Conservation (phyloP, 2,888 invertebrate species). For the Zaprionus lineosus region DNA sequence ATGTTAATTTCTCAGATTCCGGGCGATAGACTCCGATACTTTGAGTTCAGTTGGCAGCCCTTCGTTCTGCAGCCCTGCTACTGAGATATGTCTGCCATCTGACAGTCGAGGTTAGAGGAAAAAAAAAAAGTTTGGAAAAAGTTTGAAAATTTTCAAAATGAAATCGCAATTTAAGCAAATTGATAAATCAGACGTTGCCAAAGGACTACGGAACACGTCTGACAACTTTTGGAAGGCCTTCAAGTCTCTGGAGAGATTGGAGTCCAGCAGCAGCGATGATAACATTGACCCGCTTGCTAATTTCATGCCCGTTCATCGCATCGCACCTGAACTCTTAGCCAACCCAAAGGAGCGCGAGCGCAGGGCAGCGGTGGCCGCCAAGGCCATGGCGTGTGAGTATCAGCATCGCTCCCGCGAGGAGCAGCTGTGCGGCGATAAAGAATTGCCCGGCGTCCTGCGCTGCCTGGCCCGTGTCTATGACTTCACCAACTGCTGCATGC, state of each 20-base stretch:
- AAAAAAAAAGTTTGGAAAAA: too few relatives aligned
- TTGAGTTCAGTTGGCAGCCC: not conserved
- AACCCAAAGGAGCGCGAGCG: not conserved
- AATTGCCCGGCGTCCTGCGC: constrained; percentile 11
- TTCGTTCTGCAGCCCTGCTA: not conserved
- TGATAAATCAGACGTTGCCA: too few relatives aligned
- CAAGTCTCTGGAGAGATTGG: not conserved
- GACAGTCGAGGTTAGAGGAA: too few relatives aligned
- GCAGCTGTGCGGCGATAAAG: constrained; percentile 25
- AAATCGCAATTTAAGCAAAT: too few relatives aligned
- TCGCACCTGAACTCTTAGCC: too few relatives aligned
- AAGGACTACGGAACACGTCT: too few relatives aligned
- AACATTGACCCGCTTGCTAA: not conserved
- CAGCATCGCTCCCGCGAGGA: not conserved
- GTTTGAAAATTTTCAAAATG: too few relatives aligned
- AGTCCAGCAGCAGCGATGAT: not conserved
- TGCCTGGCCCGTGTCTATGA: constrained; percentile 16
- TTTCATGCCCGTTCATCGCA: not conserved
- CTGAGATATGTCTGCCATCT: too few relatives aligned
- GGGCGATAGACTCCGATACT: not conserved
- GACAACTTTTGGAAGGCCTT: not conserved
- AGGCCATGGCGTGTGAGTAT: constrained; percentile 31
- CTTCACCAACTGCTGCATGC: not conserved
- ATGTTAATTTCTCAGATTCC: not conserved
- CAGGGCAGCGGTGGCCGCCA: not conserved